These are phyloP conservation scores for Halocynthia aurantium DNA, from an alignment of 23 tunicate species.

Conservation along the genomic window DNA sequence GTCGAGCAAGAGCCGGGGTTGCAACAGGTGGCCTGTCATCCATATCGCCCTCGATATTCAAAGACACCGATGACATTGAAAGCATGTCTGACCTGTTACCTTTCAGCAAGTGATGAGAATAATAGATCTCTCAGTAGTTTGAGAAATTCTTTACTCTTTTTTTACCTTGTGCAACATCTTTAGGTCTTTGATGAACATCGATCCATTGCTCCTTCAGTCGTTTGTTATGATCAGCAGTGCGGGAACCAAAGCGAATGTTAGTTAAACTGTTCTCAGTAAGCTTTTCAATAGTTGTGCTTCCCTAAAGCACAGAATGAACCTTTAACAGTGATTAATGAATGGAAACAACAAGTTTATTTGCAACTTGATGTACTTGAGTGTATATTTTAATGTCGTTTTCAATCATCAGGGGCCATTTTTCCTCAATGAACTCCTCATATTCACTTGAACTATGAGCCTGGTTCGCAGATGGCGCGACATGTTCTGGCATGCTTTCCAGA, in stretches of 20 bases:
- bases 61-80: slow-evolving; percentile 54
- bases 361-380: slow-evolving; percentile 28
- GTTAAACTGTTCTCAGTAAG: slow-evolving; percentile 39
- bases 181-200: slow-evolving; percentile 41
- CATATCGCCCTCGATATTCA: slow-evolving; percentile 54
- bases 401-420: slow-evolving; percentile 20
- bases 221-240: slow-evolving; percentile 27
- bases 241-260: slow-evolving; percentile 71
- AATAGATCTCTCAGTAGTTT: too few species aligned
- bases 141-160: too few species aligned
- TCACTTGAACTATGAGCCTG: slow-evolving; percentile 11
- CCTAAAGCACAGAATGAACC: slow-evolving; percentile 18
- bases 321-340: too few species aligned
- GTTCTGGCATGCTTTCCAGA: too few species aligned
- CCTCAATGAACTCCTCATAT: slow-evolving; percentile 23
- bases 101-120: too few species aligned
- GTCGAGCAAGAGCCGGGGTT: slow-evolving; percentile 79
- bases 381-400: slow-evolving; percentile 33
- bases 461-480: too few species aligned
- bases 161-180: too few species aligned
- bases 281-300: slow-evolving; percentile 86
- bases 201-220: slow-evolving; percentile 44
- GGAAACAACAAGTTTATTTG: neutral
- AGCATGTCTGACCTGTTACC: slow-evolving; percentile 7
- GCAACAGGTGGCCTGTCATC: slow-evolving; percentile 57